A percentile compares a stretch with the other conserved stretches of the same genome.
These are phyloP conservation scores for Oncorhynchus mykiss DNA, from an alignment of 2,113 vertebrate species.

Conservation along the genomic window DNA sequence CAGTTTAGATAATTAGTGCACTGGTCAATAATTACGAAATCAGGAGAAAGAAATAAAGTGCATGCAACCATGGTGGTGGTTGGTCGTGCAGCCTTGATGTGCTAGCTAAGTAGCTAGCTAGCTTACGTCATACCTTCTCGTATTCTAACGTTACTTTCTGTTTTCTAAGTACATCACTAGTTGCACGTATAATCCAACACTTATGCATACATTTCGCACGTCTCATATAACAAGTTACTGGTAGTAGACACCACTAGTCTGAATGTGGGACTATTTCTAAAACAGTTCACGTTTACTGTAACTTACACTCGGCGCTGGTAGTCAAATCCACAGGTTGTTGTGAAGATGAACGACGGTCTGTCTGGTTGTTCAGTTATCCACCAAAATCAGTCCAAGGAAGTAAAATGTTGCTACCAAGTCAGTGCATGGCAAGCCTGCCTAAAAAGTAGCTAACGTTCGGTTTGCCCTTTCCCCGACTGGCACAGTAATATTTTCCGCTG, in stretches of 20 bases:
- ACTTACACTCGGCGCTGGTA: neutral
- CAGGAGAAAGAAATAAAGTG: neutral
- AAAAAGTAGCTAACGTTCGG: constrained; percentile 14
- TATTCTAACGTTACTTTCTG: neutral
- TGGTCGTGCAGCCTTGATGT: too few relatives aligned
- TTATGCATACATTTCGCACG: neutral
- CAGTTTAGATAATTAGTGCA: neutral
- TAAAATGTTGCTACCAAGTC: neutral
- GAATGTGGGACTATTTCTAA: neutral
- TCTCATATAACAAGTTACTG: neutral
- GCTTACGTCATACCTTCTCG: too few relatives aligned
- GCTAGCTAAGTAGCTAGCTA: too few relatives aligned
- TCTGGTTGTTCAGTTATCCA: neutral
- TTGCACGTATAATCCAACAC: too few relatives aligned
- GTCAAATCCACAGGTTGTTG: neutral
- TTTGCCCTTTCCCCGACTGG: constrained; percentile 54
- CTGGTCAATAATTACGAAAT: neutral
- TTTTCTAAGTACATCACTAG: neutral
- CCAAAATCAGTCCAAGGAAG: neutral
- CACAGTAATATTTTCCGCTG: constrained; percentile 52
- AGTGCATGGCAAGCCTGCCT: neutral
- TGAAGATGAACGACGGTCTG: neutral
- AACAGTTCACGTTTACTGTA: neutral
- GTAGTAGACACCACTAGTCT: neutral
- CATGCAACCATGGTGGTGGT: too few relatives aligned